These are phyloP conservation scores for Conomelus anceps DNA, from an alignment of 2,888 invertebrate genomes.

Conservation along the genomic window DNA sequence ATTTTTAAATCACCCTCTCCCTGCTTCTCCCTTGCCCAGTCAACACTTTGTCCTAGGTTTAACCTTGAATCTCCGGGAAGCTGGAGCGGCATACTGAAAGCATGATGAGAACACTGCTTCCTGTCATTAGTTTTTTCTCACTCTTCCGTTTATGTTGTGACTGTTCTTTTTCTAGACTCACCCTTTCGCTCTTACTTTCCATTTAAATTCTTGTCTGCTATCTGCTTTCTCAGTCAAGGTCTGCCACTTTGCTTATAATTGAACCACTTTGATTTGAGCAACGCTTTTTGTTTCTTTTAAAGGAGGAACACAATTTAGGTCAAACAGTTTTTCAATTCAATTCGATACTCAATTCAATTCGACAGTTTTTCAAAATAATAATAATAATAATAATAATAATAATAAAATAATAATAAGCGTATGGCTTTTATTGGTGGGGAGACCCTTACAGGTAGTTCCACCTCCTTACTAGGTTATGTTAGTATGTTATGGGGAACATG, in stretches of 20 bases:
- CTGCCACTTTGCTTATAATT: neutral
- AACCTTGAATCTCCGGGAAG: constrained; percentile 3
- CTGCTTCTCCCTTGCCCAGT: neutral
- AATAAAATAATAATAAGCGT: too few relatives aligned
- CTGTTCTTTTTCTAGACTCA: neutral
- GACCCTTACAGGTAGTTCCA: too few relatives aligned
- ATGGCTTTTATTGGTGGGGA: too few relatives aligned
- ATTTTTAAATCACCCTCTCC: constrained; percentile 5
- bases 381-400: too few relatives aligned
- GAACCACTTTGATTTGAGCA: neutral
- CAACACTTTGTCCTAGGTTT: neutral
- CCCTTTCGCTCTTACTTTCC: neutral
- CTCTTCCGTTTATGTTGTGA: neutral
- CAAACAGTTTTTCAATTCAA: neutral
- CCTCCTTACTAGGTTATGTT: too few relatives aligned
- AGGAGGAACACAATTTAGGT: neutral
- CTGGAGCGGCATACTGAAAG: neutral
- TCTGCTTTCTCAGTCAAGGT: neutral
- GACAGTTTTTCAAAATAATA: too few relatives aligned
- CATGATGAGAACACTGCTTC: neutral
- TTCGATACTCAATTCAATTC: too few relatives aligned
- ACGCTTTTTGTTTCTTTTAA: too few relatives aligned
- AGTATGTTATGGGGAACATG: too few relatives aligned
- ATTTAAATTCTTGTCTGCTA: neutral
- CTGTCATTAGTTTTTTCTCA: neutral